Evolutionary conservation across 2,797 vertebrate genomes (phyloP).

Genomic region (Potorous gilbertii): DNA sequence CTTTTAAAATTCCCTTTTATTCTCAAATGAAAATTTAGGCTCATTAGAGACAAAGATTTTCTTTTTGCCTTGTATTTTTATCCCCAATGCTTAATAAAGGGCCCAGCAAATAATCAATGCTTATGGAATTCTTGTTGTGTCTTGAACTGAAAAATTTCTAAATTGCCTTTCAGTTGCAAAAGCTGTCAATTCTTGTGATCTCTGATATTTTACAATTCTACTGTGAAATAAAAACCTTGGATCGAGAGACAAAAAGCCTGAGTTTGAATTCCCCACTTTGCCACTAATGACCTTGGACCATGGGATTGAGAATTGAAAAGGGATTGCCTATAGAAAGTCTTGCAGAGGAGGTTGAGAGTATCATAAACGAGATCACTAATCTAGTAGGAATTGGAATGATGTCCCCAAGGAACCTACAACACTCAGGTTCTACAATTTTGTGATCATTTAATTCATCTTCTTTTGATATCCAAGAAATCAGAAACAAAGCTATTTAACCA

Average conservation of each 20-base stretch:
- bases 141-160: neutral
- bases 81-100: neutral
- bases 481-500: neutral
- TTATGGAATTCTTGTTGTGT: neutral
- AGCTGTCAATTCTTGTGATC: neutral
- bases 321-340: neutral
- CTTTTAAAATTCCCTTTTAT: neutral
- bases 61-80: neutral
- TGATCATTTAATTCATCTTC: neutral
- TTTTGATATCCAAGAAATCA: neutral
- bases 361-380: neutral
- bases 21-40: neutral
- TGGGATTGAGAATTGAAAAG: neutral
- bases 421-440: neutral
- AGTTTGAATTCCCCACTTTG: neutral
- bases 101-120: neutral
- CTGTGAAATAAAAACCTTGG: neutral
- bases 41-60: neutral
- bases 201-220: neutral
- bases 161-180: neutral
- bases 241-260: neutral
- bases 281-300: neutral
- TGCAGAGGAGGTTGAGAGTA: neutral
- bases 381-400: neutral
- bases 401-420: neutral